Evolutionary conservation across 2,113 vertebrate genomes (phyloP).

Genomic region (Asarcornis scutulata): DNA sequence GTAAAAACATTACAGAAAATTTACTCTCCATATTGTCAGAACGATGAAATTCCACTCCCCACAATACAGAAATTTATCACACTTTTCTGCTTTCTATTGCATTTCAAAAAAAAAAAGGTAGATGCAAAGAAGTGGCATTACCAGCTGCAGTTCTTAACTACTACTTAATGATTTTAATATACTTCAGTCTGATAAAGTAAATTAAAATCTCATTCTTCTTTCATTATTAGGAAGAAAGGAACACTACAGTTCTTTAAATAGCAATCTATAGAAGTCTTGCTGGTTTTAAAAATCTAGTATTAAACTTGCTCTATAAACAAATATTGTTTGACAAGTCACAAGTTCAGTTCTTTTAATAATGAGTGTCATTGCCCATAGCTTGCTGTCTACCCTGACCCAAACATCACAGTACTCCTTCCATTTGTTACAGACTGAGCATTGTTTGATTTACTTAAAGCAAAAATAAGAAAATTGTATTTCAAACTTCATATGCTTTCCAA

Average conservation of each 20-base stretch:
- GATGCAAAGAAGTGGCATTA: not conserved
- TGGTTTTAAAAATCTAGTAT: not conserved
- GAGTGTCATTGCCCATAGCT: not conserved
- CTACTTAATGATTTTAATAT: not conserved
- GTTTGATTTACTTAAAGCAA: not conserved
- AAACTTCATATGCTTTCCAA: not conserved
- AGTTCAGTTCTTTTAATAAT: conserved; percentile 18
- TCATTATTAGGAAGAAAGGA: not conserved
- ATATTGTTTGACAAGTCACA: not conserved
- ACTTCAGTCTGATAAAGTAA: not conserved
- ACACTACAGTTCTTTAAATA: not conserved
- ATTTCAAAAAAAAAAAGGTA: not conserved
- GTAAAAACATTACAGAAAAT: not conserved
- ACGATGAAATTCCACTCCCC: not conserved
- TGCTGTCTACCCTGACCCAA: not conserved
- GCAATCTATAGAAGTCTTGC: not conserved
- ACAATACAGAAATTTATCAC: not conserved
- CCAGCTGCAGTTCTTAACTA: not conserved
- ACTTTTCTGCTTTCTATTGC: not conserved
- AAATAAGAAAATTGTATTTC: conserved; percentile 15
- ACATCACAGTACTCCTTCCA: not conserved
- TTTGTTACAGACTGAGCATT: not conserved
- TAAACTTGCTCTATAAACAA: conserved; percentile 2
- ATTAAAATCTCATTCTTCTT: not conserved
- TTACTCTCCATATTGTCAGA: not conserved